Evolutionary conservation across 2,113 vertebrate genomes (phyloP).

Genomic region (Cavia porcellus): DNA sequence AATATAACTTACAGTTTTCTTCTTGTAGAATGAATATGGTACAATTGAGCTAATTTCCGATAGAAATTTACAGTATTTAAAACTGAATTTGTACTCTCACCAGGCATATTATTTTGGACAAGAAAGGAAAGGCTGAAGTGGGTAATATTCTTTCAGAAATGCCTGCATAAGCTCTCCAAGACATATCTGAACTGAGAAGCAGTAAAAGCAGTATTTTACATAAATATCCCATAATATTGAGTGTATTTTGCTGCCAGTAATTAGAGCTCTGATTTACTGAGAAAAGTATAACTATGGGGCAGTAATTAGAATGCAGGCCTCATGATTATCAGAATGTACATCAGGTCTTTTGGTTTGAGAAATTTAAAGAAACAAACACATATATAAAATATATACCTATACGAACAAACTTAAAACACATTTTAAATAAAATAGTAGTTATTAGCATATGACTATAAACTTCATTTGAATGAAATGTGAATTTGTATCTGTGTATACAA

Average conservation of each 20-base stretch:
- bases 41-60: conserved; percentile 66
- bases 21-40: conserved; percentile 27
- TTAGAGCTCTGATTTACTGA: conserved; percentile 87
- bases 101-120: conserved; percentile 69
- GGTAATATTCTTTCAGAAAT: conserved; percentile 78
- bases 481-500: background rate
- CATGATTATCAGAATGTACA: conserved; percentile 54
- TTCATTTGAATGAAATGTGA: conserved; percentile 30
- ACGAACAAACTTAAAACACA: conserved; percentile 35
- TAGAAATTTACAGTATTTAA: conserved; percentile 73
- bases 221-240: conserved; percentile 88
- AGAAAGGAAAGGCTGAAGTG: conserved; percentile 78
- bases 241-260: conserved; percentile 85
- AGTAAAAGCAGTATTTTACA: conserved; percentile 85
- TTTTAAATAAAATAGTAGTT: conserved; percentile 42
- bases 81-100: conserved; percentile 68
- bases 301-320: conserved; percentile 83
- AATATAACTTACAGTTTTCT: background rate
- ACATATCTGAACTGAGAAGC: conserved; percentile 83
- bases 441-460: background rate
- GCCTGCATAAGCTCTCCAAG: conserved; percentile 82
- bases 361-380: background rate
- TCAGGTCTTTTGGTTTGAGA: background rate
- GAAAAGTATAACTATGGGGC: conserved; percentile 80
- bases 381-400: background rate